Percentiles rank a stretch among this genome's conserved stretches.
These are phyloP conservation scores for Drosophila virilis DNA, from an alignment of 1,140 invertebrate genomes.

Conservation along the genomic window DNA sequence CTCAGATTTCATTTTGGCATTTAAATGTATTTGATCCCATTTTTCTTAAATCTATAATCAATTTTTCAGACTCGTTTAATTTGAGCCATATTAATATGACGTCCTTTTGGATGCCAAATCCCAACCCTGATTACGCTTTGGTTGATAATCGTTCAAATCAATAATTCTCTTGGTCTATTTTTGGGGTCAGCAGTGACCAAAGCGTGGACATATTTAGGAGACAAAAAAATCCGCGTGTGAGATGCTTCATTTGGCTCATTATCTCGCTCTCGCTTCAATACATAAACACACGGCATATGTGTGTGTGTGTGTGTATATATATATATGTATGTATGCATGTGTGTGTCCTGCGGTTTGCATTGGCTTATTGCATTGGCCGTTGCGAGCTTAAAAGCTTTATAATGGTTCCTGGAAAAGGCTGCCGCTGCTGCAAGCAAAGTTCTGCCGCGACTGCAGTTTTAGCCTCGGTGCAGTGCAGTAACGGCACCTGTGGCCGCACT, in stretches of 20 bases:
- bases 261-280: conserved; percentile 2
- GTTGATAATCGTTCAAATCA: conserved; percentile 43
- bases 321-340: not conserved
- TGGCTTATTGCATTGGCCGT: conserved; percentile 5
- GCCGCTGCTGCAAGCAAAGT: conserved; percentile 12
- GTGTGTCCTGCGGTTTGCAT: conserved; percentile 12
- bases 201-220: conserved; percentile 16
- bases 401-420: conserved; percentile 39
- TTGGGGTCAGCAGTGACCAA: conserved; percentile 40
- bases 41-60: too few species aligned
- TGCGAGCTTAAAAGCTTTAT: conserved; percentile 39
- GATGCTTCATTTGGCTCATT: conserved; percentile 40
- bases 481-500: conserved; percentile 28
- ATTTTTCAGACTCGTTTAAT: too few species aligned
- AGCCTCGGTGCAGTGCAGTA: conserved; percentile 2
- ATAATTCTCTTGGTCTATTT: conserved; percentile 54
- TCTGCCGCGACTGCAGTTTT: conserved; percentile 16
- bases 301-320: not conserved
- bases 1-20: too few species aligned
- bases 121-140: conserved; percentile 20
- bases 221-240: conserved; percentile 15
- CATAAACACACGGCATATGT: conserved; percentile 11
- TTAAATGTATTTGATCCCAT: too few species aligned
- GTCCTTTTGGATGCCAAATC: too few species aligned
- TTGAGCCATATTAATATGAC: too few species aligned